Percentiles rank a stretch among this genome's conserved stretches.
Conservation (phyloP, 1,140 invertebrate species). For the Halesus radiatus region DNA sequence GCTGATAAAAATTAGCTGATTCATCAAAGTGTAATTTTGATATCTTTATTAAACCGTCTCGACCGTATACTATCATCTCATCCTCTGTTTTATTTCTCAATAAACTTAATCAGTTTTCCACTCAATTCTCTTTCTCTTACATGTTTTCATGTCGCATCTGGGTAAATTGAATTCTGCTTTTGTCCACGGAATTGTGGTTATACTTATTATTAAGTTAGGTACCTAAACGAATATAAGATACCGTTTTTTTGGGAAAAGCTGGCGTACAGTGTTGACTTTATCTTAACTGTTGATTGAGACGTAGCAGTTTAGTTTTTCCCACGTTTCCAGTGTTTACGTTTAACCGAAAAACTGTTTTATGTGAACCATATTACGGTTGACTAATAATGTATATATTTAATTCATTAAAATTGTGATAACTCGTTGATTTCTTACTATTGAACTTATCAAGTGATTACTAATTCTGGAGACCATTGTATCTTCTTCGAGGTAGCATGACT, state of each 20-base stretch:
- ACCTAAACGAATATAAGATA: no score
- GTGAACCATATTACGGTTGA: no score
- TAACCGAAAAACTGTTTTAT: neutral
- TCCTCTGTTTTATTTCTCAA: neutral
- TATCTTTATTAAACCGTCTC: neutral
- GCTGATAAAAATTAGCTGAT: neutral
- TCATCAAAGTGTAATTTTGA: neutral
- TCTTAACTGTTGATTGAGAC: neutral
- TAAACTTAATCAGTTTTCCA: constrained; percentile 7
- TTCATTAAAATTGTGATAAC: no score
- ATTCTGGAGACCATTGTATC: no score
- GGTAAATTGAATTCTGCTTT: neutral
- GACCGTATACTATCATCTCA: neutral
- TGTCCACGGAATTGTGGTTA: neutral
- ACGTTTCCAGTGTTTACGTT: neutral
- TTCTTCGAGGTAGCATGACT: no score
- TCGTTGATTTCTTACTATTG: no score
- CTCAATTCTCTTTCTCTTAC: neutral
- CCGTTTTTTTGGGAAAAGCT: no score
- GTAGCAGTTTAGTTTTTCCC: neutral
- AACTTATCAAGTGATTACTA: no score
- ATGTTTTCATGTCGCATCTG: neutral
- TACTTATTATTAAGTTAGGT: neutral
- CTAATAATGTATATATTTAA: no score
- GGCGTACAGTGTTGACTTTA: neutral